Evolutionary conservation across 1,140 invertebrate species (phyloP), one percentile per base, ranked within the genome.

Genomic region (Drosophila biarmipes): DNA sequence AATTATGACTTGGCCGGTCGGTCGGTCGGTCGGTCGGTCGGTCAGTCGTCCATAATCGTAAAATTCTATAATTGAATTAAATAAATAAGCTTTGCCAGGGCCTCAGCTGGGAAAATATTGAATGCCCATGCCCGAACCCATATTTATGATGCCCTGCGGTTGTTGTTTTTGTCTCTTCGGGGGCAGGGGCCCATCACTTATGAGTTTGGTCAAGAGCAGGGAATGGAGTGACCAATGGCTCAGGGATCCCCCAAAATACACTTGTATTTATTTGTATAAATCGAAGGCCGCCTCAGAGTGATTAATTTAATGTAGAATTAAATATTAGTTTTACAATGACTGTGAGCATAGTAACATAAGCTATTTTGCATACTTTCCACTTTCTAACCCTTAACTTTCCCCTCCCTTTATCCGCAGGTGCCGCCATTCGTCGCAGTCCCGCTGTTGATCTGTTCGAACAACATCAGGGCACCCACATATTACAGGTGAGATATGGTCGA

Each of bases 401-500:
- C 48, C 43, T 45, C 24, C n/a, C 51, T 73, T 35, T 15, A 10
- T 57, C 38, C 24, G 55, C 93, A 97, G 96, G 95, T 93, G 94
- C 95, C 84, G 94, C 95, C 89, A 95, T 97, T 92, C 92, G 96
- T 90, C 93, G 94, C 93, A 72, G 92, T 96, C 91, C 91, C 69
- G 95, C 96, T 15, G 94, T 97, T 92, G 97, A 98, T 90, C 94
- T 98, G 84, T 98, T 98, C 92, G 98, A 99, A 91, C 96, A 97
- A 91, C 97, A 98, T 93, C 98, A 99, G 93, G 98, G 98, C 91
- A 99, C 98, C 61, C 98, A 99, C 92, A 99, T 99, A 91, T 94
- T 99, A 74, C 98, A 99, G 96, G 97, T 98, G 93, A 92, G 90
- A 62, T 34, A 37, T 14, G 48, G 15, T 14, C 4, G 48, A 62